These are phyloP conservation scores for Drosophila parvula DNA, from an alignment of 1,140 invertebrate genomes.

Conservation along the genomic window DNA sequence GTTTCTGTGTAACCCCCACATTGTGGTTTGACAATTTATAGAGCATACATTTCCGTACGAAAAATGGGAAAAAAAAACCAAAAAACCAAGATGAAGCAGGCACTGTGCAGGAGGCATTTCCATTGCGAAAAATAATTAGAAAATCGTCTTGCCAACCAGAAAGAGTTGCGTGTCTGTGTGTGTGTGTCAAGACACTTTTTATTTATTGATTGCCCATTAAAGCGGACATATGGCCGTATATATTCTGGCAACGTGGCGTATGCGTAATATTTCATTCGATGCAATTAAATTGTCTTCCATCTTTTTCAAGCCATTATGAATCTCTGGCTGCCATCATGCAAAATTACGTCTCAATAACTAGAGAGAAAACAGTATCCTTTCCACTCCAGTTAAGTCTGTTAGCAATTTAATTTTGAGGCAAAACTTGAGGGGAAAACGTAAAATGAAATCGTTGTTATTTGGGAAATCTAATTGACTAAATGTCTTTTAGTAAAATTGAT, in stretches of 20 bases:
- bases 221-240: not conserved
- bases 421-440: not conserved
- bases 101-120: slow-evolving; percentile 1
- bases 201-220: slow-evolving; percentile 64
- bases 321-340: not conserved
- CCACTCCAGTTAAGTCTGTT: not conserved
- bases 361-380: not conserved
- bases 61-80: slow-evolving; percentile 26
- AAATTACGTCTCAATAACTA: not conserved
- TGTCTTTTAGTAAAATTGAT: not conserved
- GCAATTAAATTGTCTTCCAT: slow-evolving; percentile 10
- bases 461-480: not conserved
- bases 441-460: not conserved
- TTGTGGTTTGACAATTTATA: slow-evolving; percentile 68
- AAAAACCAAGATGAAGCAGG: not conserved
- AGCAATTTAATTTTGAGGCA: slow-evolving; percentile 1
- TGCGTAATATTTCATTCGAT: slow-evolving; percentile 29
- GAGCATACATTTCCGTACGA: slow-evolving; percentile 44
- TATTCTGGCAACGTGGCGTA: slow-evolving; percentile 16
- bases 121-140: slow-evolving; percentile 63
- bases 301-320: not conserved
- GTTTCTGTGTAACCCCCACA: slow-evolving; percentile 41
- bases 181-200: slow-evolving; percentile 42
- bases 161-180: not conserved
- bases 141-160: slow-evolving; percentile 39